Evolutionary conservation across 2,888 invertebrate genomes (phyloP).

Genomic region (Phortica magna): DNA sequence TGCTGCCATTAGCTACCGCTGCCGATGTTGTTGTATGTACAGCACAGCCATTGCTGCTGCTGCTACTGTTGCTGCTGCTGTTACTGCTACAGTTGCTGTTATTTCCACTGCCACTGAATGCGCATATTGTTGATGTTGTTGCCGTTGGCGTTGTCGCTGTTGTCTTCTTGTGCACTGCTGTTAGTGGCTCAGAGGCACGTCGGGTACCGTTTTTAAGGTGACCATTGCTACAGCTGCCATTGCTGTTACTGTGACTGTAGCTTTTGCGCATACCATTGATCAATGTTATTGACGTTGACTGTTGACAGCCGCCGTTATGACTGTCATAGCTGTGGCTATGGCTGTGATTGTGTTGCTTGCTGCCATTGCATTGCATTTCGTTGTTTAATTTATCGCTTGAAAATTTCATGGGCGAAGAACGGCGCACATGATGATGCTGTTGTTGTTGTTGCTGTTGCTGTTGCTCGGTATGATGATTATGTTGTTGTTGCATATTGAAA

Average conservation of each 20-base stretch:
- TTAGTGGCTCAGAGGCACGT: slow-evolving; percentile 67
- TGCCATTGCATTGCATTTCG: slow-evolving; percentile 36
- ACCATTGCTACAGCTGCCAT: slow-evolving; percentile 38
- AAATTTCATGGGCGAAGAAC: slow-evolving; percentile 46
- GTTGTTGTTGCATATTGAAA: neutral
- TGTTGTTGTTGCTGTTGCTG: slow-evolving; percentile 44
- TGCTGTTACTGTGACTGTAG: slow-evolving; percentile 44
- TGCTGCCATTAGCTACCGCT: slow-evolving; percentile 29
- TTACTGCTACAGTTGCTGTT: slow-evolving; percentile 56
- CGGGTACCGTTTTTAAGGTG: slow-evolving; percentile 50
- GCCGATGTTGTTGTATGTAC: slow-evolving; percentile 44
- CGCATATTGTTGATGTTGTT: slow-evolving; percentile 29
- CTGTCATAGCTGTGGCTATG: slow-evolving; percentile 44
- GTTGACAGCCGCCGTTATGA: slow-evolving; percentile 44
- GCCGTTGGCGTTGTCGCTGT: slow-evolving; percentile 14
- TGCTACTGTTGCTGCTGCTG: slow-evolving; percentile 2
- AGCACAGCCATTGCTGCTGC: slow-evolving; percentile 41
- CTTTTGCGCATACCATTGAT: slow-evolving; percentile 48
- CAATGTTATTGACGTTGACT: slow-evolving; percentile 35
- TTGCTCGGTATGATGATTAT: slow-evolving; percentile 13
- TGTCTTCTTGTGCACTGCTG: slow-evolving; percentile 59
- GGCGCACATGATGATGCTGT: slow-evolving; percentile 43
- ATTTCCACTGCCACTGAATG: slow-evolving; percentile 42
- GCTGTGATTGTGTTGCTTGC: slow-evolving; percentile 34
- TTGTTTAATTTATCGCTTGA: slow-evolving; percentile 45